Evolutionary conservation across 1,140 invertebrate genomes (phyloP).

Genomic region (Rhagoletis zephyria): DNA sequence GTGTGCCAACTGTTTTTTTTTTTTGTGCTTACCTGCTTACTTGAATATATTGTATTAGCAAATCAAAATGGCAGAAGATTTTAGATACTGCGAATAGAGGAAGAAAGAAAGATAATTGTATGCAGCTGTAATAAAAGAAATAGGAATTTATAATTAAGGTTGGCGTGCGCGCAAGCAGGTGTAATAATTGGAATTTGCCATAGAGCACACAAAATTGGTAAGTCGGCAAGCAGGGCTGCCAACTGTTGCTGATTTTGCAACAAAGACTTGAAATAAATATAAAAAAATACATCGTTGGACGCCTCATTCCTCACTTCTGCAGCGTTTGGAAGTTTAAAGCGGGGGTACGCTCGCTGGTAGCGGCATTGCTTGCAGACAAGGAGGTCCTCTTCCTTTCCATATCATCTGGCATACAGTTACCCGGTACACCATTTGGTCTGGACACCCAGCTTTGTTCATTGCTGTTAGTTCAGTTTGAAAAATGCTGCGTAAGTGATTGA

Average conservation of each 20-base stretch:
- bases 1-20: slow-evolving; percentile 11
- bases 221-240: neutral
- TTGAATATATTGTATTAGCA: slow-evolving; percentile 12
- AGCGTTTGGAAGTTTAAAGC: no score
- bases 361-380: no score
- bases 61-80: slow-evolving; percentile 25
- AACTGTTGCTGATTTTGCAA: neutral
- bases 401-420: no score
- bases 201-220: slow-evolving; percentile 27
- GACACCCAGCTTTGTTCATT: no score
- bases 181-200: slow-evolving; percentile 32
- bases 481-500: no score
- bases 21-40: neutral
- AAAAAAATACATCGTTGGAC: no score
- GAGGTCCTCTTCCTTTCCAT: no score
- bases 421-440: no score
- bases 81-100: neutral
- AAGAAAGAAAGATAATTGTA: slow-evolving; percentile 1
- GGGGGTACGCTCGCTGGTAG: no score
- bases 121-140: slow-evolving; percentile 35
- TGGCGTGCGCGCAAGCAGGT: slow-evolving; percentile 29
- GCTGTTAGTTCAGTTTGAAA: no score
- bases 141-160: slow-evolving; percentile 21
- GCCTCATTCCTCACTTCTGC: no score
- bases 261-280: no score